A percentile compares a stretch with the other conserved stretches of the same genome.
Evolutionary conservation across 1,140 invertebrate species (phyloP).

Genomic region (Steinernema khuongi): DNA sequence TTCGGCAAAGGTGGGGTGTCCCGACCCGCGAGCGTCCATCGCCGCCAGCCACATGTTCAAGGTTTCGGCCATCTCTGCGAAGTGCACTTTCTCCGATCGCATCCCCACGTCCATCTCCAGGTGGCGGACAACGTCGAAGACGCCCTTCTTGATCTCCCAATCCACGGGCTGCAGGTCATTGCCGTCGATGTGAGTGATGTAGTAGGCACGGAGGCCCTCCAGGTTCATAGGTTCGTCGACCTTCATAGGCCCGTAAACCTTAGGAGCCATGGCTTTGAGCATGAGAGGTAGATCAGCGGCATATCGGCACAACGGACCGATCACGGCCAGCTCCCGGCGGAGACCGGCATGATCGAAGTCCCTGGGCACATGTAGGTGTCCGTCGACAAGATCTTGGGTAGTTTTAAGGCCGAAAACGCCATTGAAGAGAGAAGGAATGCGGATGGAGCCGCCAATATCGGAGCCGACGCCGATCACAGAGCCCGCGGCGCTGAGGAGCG

Average conservation of each 20-base stretch:
- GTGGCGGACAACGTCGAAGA: not conserved
- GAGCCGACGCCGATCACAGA: constrained; percentile 79
- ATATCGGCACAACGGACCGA: not conserved
- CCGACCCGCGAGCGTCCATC: not conserved
- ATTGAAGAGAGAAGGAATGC: constrained; percentile 86
- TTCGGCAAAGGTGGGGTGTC: not conserved
- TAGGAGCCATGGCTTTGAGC: constrained; percentile 19
- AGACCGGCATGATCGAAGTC: not conserved
- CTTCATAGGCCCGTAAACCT: not conserved
- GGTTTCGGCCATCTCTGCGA: not conserved
- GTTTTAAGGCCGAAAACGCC: constrained; percentile 90
- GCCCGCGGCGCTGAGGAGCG: constrained; percentile 70
- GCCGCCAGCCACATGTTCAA: constrained; percentile 4
- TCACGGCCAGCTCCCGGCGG: not conserved
- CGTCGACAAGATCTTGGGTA: constrained; percentile 60
- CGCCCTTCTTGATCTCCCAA: not conserved
- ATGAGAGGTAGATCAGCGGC: constrained; percentile 11
- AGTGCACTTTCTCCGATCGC: not conserved
- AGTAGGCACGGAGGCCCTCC: not conserved
- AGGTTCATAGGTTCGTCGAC: not conserved
- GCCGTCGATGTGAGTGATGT: not conserved
- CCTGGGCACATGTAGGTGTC: not conserved
- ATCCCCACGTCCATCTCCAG: not conserved
- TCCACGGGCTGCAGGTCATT: constrained; percentile 15
- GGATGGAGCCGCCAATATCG: constrained; percentile 87